Conservation (phyloP, 2,888 invertebrate genomes). For the Cantharis rufa region DNA sequence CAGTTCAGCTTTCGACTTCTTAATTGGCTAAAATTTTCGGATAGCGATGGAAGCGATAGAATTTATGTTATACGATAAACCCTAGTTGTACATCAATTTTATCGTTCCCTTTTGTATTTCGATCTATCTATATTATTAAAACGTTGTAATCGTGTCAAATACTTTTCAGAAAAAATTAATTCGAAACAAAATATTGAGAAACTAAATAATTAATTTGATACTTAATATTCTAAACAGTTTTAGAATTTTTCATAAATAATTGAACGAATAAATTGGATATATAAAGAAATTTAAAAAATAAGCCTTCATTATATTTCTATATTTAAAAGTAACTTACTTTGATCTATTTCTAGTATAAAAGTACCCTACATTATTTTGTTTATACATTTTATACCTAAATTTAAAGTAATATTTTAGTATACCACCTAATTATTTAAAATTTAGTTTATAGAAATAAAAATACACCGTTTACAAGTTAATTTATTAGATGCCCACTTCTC, state of each 20-base stretch:
- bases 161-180: background rate
- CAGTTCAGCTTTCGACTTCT: constrained; percentile 29
- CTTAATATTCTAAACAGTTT: background rate
- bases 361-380: background rate
- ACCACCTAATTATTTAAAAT: background rate
- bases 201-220: background rate
- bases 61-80: constrained; percentile 28
- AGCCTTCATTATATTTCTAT: background rate
- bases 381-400: background rate
- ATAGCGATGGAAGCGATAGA: constrained; percentile 32
- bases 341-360: background rate
- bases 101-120: constrained; percentile 30
- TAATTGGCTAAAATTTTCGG: constrained; percentile 34
- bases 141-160: constrained; percentile 10
- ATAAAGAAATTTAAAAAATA: background rate
- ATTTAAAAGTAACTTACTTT: background rate
- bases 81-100: constrained; percentile 32
- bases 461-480: background rate
- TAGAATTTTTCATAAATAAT: too few species aligned
- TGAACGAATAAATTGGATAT: background rate
- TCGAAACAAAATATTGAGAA: background rate
- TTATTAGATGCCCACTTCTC: background rate
- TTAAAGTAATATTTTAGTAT: background rate
- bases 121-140: constrained; percentile 25
- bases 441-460: background rate